Conservation (phyloP, 30 jellyfish, hydroid and myxozoan genomes). For the Turritopsis rubra region DNA sequence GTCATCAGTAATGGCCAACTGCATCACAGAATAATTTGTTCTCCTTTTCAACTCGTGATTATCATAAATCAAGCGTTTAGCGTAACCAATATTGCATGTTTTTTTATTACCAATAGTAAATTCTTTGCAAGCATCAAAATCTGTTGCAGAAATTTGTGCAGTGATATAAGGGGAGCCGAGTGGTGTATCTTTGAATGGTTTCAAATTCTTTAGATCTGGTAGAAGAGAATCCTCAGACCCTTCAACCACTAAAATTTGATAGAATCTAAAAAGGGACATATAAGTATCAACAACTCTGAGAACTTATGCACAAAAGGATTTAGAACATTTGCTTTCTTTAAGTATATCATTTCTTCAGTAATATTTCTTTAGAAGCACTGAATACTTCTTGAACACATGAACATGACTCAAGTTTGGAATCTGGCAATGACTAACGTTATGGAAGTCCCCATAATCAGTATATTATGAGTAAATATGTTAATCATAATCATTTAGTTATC, state of each 20-base stretch:
- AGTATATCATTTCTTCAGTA: neutral
- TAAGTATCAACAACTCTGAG: neutral
- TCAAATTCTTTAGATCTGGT: conserved; percentile 20
- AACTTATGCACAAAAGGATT: neutral
- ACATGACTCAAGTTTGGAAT: no score
- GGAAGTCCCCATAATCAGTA: no score
- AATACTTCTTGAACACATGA: no score
- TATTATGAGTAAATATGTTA: no score
- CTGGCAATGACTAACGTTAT: no score
- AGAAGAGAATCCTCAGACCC: neutral
- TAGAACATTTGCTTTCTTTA: neutral
- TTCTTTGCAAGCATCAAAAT: conserved; percentile 9
- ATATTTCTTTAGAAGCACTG: neutral
- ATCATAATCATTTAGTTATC: no score
- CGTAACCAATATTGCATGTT: conserved; percentile 12
- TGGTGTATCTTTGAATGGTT: conserved; percentile 25
- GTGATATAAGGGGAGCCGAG: conserved; percentile 57
- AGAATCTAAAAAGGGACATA: conserved; percentile 27
- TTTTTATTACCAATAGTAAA: conserved; percentile 73
- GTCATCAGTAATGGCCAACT: conserved; percentile 44
- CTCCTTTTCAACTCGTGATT: conserved; percentile 49
- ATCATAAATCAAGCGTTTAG: conserved; percentile 22
- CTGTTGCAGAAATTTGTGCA: conserved; percentile 41
- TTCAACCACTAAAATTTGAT: conserved; percentile 50
- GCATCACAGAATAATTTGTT: conserved; percentile 46